Base-by-base conservation (phyloP, 2,113 vertebrate species). In the Albula glossodonta region DNA sequence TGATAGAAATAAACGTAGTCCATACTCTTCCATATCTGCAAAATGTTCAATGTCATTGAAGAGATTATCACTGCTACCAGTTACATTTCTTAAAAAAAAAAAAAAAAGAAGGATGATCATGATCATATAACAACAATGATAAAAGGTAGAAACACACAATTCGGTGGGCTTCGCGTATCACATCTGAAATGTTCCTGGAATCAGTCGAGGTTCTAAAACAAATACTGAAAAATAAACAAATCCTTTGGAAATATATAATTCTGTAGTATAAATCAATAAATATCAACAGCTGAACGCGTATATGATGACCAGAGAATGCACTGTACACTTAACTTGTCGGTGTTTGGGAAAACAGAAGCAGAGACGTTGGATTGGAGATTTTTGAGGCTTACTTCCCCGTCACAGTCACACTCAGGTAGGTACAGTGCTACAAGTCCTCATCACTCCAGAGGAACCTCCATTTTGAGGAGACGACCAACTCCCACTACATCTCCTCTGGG, bases 211-310 rank as follows among this genome's bases (percentile, higher is more conserved):
- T 74, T 91, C 92, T 93, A 90, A 93, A 94, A 93, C 87, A 87
- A 95, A 94, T 90, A 92, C 63, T 92, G 82, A 93, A 93, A 92
- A 93, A 91, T 91, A 93, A 94, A 92, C 88, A 92, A 70, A 88
- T 92, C 87, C 88, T 92, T 93, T 91, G 91, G 88, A 93, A 93
- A 94, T 92, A 91, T 91, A 93, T 87, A 92, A 88, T 89, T 92
- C 87, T 90, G 86, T 90, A 91, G 87, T 91, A 78, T 87, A 83
- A 91, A 82, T 84, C 90, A 51, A 84, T 80, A 80, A 90, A 87
- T 86, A 87, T 88, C 63, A 84, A 87, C 85, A 87, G 81, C 88
- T 84, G 52, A 90, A 78, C 84, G 93, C 84, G 87, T 85, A 90
- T 78, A 86, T 87, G 31, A 92, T 89, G 83, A 90, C 89, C 87